A percentile compares a stretch with the other conserved stretches of the same genome.
phyloP scores from a whole-genome alignment of 2,113 vertebrate species.

The Hymenochirus boettgeri region DNA sequence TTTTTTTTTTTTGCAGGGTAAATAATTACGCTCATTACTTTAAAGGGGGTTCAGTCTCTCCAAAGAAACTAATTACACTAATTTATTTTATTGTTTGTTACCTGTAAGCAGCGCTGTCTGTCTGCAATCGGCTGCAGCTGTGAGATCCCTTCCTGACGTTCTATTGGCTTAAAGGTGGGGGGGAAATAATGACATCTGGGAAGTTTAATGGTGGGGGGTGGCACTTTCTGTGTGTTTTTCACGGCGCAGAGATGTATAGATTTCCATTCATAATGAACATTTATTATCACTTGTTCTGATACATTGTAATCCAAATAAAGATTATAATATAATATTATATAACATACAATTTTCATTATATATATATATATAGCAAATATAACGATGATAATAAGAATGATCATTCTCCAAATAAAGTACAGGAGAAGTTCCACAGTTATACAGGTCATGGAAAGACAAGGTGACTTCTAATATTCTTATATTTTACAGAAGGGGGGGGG shows the following conservation, averaged over 20 bases:
- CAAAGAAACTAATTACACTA: conserved; percentile 29
- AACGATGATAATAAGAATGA: too few relatives aligned
- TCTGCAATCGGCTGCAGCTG: conserved; percentile 20
- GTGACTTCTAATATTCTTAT: too few relatives aligned
- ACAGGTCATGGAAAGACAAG: too few relatives aligned
- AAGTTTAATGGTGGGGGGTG: background rate
- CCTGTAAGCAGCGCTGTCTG: conserved; percentile 5
- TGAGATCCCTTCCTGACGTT: background rate
- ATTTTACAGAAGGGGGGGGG: too few relatives aligned
- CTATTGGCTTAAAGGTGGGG: conserved; percentile 9
- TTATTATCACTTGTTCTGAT: too few relatives aligned
- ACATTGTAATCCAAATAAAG: too few relatives aligned
- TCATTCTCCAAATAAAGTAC: too few relatives aligned
- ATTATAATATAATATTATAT: too few relatives aligned
- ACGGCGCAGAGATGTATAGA: background rate
- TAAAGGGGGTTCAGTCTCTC: conserved; percentile 25
- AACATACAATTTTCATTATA: too few relatives aligned
- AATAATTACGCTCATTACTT: conserved; percentile 36
- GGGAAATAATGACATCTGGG: conserved; percentile 35
- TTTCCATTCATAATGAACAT: background rate
- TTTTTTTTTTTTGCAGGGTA: conserved; percentile 12
- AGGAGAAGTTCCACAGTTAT: too few relatives aligned
- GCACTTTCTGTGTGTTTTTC: background rate
- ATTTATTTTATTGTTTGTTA: conserved; percentile 25
- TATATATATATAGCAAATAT: too few relatives aligned